These are phyloP conservation scores for Galeopterus variegatus DNA, from an alignment of 2,113 vertebrate genomes.

Conservation along the genomic window DNA sequence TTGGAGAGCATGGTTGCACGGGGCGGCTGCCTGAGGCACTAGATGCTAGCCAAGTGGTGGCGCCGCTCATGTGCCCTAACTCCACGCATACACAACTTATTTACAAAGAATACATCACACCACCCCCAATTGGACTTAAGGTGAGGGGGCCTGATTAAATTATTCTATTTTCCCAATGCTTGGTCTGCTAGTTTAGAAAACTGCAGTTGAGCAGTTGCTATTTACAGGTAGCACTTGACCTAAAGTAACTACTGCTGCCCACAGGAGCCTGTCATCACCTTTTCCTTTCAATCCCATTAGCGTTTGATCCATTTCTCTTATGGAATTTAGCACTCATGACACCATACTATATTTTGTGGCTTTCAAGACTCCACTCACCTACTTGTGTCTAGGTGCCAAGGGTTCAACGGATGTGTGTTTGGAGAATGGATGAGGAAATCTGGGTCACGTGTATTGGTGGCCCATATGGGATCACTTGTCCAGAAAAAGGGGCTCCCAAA, in stretches of 20 bases:
- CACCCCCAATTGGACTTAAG: too few species aligned
- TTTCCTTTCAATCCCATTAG: too few species aligned
- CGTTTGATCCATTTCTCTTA: not conserved
- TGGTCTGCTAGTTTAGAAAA: not conserved
- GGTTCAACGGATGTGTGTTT: not conserved
- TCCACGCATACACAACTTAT: too few species aligned
- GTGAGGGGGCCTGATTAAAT: too few species aligned
- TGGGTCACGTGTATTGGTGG: not conserved
- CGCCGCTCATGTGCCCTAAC: too few species aligned
- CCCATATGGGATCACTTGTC: not conserved
- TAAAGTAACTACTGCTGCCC: not conserved
- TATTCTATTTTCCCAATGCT: too few species aligned
- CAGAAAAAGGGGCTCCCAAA: not conserved
- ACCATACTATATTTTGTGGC: not conserved
- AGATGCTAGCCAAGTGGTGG: too few species aligned
- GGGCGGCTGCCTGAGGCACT: too few species aligned
- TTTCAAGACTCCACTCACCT: not conserved
- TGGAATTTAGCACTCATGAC: fast-evolving
- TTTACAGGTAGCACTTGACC: not conserved
- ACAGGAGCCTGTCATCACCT: too few species aligned
- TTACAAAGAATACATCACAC: too few species aligned
- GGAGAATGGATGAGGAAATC: not conserved
- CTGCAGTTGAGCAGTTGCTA: not conserved
- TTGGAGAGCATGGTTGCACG: too few species aligned
- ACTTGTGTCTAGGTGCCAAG: not conserved